phyloP scores from a whole-genome alignment of 92 coral and sea anemone species.

The Parazoanthus swiftii region DNA sequence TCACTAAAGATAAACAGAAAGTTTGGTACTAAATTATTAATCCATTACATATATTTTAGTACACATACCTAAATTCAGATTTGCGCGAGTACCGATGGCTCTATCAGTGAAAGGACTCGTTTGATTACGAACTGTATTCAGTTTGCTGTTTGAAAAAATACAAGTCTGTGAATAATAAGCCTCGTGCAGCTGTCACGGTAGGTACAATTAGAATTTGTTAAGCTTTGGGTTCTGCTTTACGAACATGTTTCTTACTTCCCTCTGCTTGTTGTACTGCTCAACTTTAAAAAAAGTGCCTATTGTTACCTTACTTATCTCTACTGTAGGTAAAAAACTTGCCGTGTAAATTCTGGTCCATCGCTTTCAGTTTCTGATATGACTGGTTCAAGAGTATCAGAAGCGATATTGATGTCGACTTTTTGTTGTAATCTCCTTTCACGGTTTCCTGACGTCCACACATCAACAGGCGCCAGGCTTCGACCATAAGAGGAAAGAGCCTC shows the following conservation, averaged over 20 bases:
- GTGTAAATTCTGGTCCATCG: slow-evolving; percentile 32
- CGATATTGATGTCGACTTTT: slow-evolving; percentile 10
- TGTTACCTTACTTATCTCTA: too few relatives aligned
- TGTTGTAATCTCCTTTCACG: slow-evolving; percentile 14
- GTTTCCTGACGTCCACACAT: slow-evolving; percentile 27
- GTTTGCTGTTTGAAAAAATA: too few relatives aligned
- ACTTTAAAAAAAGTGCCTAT: background rate
- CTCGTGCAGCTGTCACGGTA: too few relatives aligned
- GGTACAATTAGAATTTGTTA: too few relatives aligned
- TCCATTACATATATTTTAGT: background rate
- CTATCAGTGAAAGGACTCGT: too few relatives aligned
- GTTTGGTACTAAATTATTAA: background rate
- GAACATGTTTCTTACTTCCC: too few relatives aligned
- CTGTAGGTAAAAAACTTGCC: background rate
- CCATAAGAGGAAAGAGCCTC: slow-evolving; percentile 32
- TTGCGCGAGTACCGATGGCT: too few relatives aligned
- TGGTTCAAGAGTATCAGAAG: background rate
- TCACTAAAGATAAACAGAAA: background rate
- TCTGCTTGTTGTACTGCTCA: background rate
- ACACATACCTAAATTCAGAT: too few relatives aligned
- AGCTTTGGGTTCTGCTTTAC: too few relatives aligned
- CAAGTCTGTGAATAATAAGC: too few relatives aligned
- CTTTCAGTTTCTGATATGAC: background rate
- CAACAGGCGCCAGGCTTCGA: slow-evolving; percentile 31
- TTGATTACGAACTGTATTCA: too few relatives aligned